Evolutionary conservation across 2,888 invertebrate species (phyloP).

Genomic region (Hypomecis punctinalis): DNA sequence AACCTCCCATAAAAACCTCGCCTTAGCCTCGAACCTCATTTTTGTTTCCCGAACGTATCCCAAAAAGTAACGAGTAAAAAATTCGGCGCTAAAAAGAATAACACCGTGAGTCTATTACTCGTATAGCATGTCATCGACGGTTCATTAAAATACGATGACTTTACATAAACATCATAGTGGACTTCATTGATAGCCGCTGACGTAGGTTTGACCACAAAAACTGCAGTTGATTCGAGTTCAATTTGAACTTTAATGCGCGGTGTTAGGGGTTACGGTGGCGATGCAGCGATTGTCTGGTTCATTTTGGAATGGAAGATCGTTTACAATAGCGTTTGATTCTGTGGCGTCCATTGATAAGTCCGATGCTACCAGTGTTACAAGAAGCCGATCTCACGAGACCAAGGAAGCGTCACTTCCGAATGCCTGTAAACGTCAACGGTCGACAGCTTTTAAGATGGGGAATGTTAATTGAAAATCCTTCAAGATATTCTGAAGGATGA

Average conservation of each 20-base stretch:
- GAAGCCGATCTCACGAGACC: slow-evolving; percentile 70
- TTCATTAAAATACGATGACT: slow-evolving; percentile 85
- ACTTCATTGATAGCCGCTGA: slow-evolving; percentile 84
- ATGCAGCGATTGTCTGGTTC: slow-evolving; percentile 60
- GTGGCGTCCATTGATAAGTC: slow-evolving; percentile 84
- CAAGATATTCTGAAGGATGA: slow-evolving; percentile 21
- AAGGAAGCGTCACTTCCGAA: slow-evolving; percentile 53
- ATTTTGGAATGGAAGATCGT: slow-evolving; percentile 74
- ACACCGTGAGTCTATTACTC: slow-evolving; percentile 81
- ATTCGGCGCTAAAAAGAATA: slow-evolving; percentile 82
- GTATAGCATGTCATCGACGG: slow-evolving; percentile 84
- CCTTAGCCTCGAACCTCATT: slow-evolving; percentile 64
- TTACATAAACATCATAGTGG: slow-evolving; percentile 81
- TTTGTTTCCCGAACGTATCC: slow-evolving; percentile 67
- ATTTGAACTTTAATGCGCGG: slow-evolving; percentile 52
- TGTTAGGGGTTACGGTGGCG: slow-evolving; percentile 53
- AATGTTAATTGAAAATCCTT: slow-evolving; percentile 46
- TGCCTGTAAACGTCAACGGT: slow-evolving; percentile 34
- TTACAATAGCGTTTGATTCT: slow-evolving; percentile 82
- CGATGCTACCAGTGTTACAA: slow-evolving; percentile 83
- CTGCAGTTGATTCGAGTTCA: slow-evolving; percentile 50
- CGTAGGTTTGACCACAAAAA: slow-evolving; percentile 78
- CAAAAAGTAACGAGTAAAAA: slow-evolving; percentile 71
- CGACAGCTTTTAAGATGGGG: slow-evolving; percentile 37
- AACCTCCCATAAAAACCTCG: slow-evolving; percentile 60